A percentile compares a stretch with the other conserved stretches of the same genome.
Conservation (phyloP, 2,888 invertebrate species). For the Nowickia ferox region DNA sequence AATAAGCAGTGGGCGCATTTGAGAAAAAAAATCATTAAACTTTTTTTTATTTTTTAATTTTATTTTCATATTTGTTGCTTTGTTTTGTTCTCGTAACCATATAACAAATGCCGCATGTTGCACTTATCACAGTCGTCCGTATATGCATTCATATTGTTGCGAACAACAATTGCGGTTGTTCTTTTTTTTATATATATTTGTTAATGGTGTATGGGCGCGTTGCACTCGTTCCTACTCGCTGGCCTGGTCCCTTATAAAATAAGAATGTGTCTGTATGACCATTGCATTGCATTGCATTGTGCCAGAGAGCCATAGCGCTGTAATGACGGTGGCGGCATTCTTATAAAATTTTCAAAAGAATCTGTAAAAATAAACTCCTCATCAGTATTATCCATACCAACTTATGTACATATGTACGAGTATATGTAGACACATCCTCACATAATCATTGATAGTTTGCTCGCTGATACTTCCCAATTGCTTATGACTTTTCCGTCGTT, state of each 20-base stretch:
- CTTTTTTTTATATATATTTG: slow-evolving; percentile 41
- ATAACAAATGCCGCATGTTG: slow-evolving; percentile 72
- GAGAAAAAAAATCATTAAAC: slow-evolving; percentile 12
- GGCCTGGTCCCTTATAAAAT: neutral
- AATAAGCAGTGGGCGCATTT: slow-evolving; percentile 69
- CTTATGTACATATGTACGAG: slow-evolving; percentile 37
- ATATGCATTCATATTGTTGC: slow-evolving; percentile 54
- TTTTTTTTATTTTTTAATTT: slow-evolving; percentile 52
- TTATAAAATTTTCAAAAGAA: slow-evolving; percentile 65
- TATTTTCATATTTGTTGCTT: slow-evolving; percentile 64
- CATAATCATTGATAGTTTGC: slow-evolving; percentile 47
- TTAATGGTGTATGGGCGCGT: slow-evolving; percentile 2
- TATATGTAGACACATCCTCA: slow-evolving; percentile 40
- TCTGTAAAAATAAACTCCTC: slow-evolving; percentile 45
- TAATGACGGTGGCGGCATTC: slow-evolving; percentile 66
- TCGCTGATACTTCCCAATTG: slow-evolving; percentile 54
- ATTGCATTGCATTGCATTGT: slow-evolving; percentile 54
- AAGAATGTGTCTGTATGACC: neutral
- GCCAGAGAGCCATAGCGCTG: slow-evolving; percentile 41
- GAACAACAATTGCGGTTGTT: slow-evolving; percentile 67
- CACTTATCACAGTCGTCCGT: slow-evolving; percentile 53
- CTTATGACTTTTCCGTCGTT: slow-evolving; percentile 44
- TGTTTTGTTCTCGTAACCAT: slow-evolving; percentile 62
- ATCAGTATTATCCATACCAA: slow-evolving; percentile 63
- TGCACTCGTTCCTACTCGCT: neutral